phyloP scores from a whole-genome alignment of 1,140 invertebrate species.

The Camponotus pennsylvanicus region DNA sequence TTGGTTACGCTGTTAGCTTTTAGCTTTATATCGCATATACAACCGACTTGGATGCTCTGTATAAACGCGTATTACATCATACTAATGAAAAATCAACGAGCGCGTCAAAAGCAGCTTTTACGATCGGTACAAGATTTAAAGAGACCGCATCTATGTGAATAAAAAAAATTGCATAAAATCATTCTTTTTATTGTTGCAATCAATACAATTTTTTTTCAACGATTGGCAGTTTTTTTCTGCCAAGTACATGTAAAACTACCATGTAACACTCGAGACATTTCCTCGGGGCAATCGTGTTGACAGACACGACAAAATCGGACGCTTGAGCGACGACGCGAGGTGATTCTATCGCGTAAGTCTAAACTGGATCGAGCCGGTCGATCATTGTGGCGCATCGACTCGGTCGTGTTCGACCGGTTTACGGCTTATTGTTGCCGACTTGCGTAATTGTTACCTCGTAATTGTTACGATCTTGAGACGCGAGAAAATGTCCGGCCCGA shows the following conservation, averaged over 20 bases:
- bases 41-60: no score
- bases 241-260: background rate
- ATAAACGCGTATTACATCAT: no score
- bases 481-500: background rate
- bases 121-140: no score
- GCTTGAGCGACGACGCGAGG: background rate
- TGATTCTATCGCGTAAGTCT: background rate
- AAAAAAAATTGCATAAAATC: background rate
- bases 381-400: background rate
- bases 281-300: background rate
- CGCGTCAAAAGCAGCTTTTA: no score
- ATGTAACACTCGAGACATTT: background rate
- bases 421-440: conserved; percentile 18
- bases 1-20: no score
- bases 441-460: conserved; percentile 9
- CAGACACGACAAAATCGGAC: background rate
- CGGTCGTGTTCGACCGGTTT: background rate
- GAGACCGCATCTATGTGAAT: no score
- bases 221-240: background rate
- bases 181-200: background rate
- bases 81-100: no score
- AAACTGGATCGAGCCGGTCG: conserved; percentile 17
- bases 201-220: background rate
- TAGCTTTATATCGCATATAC: no score
- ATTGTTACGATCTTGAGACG: background rate